A percentile compares a stretch with the other conserved stretches of the same genome.
Conservation (phyloP, 2,797 vertebrate species). For the Chaetophractus vellerosus region DNA sequence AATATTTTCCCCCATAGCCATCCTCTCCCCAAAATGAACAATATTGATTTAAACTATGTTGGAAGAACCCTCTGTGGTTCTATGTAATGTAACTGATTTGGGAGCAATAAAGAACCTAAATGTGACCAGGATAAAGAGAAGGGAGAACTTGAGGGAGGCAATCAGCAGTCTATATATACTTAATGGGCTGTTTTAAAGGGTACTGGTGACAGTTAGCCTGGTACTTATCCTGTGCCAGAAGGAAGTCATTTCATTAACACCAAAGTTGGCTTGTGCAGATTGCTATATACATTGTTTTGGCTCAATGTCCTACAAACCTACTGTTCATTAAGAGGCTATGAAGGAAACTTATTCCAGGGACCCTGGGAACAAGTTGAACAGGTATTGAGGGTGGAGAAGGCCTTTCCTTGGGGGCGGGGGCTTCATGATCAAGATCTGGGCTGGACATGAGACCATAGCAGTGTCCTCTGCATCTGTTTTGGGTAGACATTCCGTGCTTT, state of each 20-base stretch:
- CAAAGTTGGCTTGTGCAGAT: constrained; percentile 42
- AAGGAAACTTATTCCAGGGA: constrained; percentile 41
- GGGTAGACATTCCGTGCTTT: neutral
- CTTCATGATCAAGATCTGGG: neutral
- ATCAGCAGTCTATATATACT: neutral
- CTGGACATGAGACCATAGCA: neutral
- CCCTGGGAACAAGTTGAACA: neutral
- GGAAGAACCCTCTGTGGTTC: neutral
- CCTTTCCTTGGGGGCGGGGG: neutral
- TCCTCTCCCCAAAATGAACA: neutral
- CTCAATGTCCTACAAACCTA: neutral
- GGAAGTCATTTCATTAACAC: constrained; percentile 52
- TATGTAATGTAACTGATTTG: neutral
- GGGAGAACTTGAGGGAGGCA: neutral
- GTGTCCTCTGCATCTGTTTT: neutral
- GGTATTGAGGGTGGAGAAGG: neutral
- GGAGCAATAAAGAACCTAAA: neutral
- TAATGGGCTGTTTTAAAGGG: constrained; percentile 20
- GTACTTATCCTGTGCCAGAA: constrained; percentile 40
- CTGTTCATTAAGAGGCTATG: constrained; percentile 14
- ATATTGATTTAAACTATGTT: neutral
- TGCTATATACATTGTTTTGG: constrained; percentile 60
- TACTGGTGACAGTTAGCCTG: constrained; percentile 34
- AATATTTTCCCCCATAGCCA: neutral
- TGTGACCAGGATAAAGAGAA: neutral